Conservation (phyloP, 2,797 vertebrate species). For the Microhierax caerulescens region DNA sequence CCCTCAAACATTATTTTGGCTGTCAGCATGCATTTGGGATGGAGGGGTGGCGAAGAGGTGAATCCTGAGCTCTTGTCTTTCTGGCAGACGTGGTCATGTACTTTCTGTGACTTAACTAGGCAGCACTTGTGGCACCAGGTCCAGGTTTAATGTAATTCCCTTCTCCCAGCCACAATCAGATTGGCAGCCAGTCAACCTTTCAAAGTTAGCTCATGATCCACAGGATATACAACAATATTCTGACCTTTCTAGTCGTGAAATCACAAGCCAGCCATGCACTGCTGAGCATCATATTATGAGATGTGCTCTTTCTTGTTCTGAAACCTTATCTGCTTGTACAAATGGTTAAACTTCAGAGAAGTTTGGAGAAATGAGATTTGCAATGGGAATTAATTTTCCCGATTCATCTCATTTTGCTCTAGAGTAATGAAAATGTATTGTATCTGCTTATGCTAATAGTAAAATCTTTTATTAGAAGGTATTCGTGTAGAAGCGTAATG, state of each 20-base stretch:
- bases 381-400: constrained; percentile 1
- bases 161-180: not conserved
- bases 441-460: constrained; percentile 37
- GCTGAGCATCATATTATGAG: not conserved
- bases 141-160: not conserved
- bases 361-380: not conserved
- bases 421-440: constrained; percentile 13
- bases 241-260: not conserved
- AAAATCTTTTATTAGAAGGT: constrained; percentile 26
- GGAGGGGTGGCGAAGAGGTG: not conserved
- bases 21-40: not conserved
- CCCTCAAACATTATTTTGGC: not conserved
- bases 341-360: not conserved
- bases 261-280: not conserved
- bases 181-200: not conserved
- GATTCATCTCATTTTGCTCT: not conserved
- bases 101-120: not conserved
- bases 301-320: not conserved
- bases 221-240: no score
- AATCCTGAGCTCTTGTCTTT: not conserved
- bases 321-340: not conserved
- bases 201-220: not conserved
- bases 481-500: constrained; percentile 31
- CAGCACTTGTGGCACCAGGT: not conserved
- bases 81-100: not conserved